A percentile compares a stretch with the other conserved stretches of the same genome.
Conservation (phyloP, 2,888 invertebrate species). For the Agonopterix alstromeriana region DNA sequence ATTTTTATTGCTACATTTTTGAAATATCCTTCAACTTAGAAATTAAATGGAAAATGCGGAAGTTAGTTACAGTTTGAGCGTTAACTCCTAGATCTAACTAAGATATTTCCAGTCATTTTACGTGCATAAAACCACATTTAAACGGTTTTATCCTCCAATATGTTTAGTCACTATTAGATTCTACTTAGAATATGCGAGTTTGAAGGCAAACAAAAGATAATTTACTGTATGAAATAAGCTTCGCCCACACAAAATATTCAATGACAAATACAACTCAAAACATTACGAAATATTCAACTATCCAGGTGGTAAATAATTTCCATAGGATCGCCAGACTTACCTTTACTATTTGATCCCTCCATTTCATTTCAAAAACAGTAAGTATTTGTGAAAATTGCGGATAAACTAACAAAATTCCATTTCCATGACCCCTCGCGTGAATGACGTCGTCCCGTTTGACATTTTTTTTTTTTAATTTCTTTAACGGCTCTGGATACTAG, state of each 20-base stretch:
- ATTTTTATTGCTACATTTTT: neutral
- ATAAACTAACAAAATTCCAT: slow-evolving; percentile 24
- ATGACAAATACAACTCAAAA: slow-evolving; percentile 40
- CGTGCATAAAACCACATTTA: too few relatives aligned
- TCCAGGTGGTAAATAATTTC: neutral
- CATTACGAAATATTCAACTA: slow-evolving; percentile 17
- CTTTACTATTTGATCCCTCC: slow-evolving; percentile 53
- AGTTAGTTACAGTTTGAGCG: slow-evolving; percentile 8
- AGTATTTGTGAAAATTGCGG: slow-evolving; percentile 14
- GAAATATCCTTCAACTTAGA: slow-evolving; percentile 19
- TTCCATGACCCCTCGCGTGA: slow-evolving; percentile 21
- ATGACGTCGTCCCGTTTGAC: slow-evolving; percentile 13
- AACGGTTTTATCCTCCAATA: too few relatives aligned
- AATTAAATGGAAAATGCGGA: slow-evolving; percentile 22
- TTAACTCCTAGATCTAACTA: slow-evolving; percentile 4
- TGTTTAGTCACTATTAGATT: too few relatives aligned
- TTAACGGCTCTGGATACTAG: too few relatives aligned
- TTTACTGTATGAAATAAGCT: slow-evolving; percentile 41
- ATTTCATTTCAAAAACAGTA: slow-evolving; percentile 53
- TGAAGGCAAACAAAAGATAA: slow-evolving; percentile 57
- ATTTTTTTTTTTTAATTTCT: too few relatives aligned
- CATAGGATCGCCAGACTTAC: slow-evolving; percentile 24
- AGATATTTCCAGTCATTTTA: too few relatives aligned
- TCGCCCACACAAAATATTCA: slow-evolving; percentile 62
- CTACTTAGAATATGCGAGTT: slow-evolving; percentile 15